Conservation (phyloP, 92 coral and sea anemone species). For the Pocillopora grandis region DNA sequence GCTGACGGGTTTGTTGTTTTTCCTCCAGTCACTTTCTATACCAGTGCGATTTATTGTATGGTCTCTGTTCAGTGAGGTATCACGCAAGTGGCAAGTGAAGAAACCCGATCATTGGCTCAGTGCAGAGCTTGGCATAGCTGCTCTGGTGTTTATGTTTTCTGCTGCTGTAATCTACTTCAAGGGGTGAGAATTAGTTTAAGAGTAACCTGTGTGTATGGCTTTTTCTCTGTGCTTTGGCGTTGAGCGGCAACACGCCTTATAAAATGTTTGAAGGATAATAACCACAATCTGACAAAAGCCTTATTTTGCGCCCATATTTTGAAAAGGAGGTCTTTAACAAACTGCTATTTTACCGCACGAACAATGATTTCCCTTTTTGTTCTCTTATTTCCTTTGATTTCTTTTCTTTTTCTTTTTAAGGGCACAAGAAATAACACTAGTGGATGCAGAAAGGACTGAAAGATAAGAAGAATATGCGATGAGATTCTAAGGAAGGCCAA, state of each 20-base stretch:
- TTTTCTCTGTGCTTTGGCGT: no score
- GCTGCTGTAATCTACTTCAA: slow-evolving; percentile 82
- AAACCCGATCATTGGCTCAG: slow-evolving; percentile 49
- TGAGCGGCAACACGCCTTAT: no score
- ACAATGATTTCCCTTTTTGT: not conserved
- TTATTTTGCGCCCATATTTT: not conserved
- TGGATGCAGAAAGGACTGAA: not conserved
- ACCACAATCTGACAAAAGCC: no score
- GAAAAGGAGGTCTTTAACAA: not conserved
- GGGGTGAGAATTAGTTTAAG: slow-evolving; percentile 57
- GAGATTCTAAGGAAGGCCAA: no score
- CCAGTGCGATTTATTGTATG: slow-evolving; percentile 93
- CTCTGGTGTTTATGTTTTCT: slow-evolving; percentile 87
- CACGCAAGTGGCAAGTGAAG: slow-evolving; percentile 69
- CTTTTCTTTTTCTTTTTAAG: slow-evolving; percentile 3
- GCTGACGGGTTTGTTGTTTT: not conserved
- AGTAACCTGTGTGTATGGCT: not conserved
- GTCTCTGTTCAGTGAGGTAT: slow-evolving; percentile 77
- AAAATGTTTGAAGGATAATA: no score
- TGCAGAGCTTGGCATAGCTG: slow-evolving; percentile 82
- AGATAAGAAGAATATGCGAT: not conserved
- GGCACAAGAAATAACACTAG: slow-evolving; percentile 22
- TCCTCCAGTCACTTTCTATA: slow-evolving; percentile 72
- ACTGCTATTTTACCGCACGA: not conserved
- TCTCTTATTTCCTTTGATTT: not conserved